These are phyloP conservation scores for Cherax destructor DNA, from an alignment of 1,140 invertebrate genomes.

Conservation along the genomic window DNA sequence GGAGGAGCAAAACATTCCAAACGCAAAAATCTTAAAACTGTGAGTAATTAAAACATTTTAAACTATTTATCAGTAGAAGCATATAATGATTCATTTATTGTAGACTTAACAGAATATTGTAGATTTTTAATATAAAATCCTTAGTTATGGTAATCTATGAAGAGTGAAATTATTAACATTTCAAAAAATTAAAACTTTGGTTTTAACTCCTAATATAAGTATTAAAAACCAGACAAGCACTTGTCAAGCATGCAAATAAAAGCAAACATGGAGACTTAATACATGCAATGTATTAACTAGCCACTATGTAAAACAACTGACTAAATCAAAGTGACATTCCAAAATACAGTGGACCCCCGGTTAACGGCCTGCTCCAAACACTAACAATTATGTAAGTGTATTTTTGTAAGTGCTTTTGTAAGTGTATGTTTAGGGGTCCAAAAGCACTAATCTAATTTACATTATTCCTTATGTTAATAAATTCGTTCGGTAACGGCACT, in stretches of 20 bases:
- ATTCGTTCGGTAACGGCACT: too few relatives aligned
- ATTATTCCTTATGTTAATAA: too few relatives aligned
- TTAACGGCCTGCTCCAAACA: too few relatives aligned
- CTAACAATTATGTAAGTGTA: too few relatives aligned
- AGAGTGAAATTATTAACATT: neutral
- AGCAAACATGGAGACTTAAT: neutral
- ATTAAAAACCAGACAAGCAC: conserved; percentile 1
- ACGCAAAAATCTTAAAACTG: neutral
- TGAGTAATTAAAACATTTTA: neutral
- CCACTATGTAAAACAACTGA: neutral
- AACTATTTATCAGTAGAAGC: neutral
- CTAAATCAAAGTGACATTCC: neutral
- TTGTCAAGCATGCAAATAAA: conserved; percentile 26
- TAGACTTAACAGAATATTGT: neutral
- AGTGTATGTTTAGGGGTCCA: too few relatives aligned
- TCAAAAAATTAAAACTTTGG: neutral
- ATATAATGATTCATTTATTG: neutral
- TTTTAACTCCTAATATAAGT: neutral
- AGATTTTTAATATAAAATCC: neutral
- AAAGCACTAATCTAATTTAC: too few relatives aligned
- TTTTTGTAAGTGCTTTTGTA: too few relatives aligned
- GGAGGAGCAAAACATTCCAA: conserved; percentile 18
- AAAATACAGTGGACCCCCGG: too few relatives aligned
- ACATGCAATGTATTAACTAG: neutral
- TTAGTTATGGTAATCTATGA: neutral